A percentile compares a stretch with the other conserved stretches of the same genome.
Evolutionary conservation across 2,113 vertebrate species (phyloP).

Genomic region (Rhadina sibilatrix): DNA sequence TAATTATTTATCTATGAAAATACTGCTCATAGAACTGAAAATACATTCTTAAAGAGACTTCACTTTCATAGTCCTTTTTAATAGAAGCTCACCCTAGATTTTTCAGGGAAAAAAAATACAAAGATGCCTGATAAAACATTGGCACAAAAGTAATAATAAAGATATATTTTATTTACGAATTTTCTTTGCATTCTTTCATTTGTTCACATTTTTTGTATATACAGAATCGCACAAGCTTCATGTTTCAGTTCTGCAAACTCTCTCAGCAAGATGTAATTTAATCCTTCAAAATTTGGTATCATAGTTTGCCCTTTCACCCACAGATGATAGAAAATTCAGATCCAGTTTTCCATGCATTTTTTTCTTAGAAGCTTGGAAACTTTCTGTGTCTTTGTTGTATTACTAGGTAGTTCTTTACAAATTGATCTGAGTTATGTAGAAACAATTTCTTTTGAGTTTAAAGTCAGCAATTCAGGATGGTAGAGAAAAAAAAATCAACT

Average conservation of each 20-base stretch:
- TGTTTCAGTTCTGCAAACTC: not conserved
- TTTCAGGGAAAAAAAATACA: not conserved
- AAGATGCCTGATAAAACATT: not conserved
- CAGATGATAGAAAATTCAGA: not conserved
- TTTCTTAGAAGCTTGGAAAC: not conserved
- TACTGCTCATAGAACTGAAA: not conserved
- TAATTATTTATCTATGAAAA: not conserved
- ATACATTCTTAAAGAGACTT: not conserved
- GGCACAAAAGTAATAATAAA: not conserved
- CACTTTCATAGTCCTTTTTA: not conserved
- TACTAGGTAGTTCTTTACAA: not conserved
- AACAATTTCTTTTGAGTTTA: not conserved
- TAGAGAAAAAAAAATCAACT: not conserved
- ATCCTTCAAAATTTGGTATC: not conserved
- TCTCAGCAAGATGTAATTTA: not conserved
- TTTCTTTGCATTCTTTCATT: not conserved
- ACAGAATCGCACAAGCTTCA: rapidly evolving
- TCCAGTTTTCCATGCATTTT: not conserved
- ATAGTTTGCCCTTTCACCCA: not conserved
- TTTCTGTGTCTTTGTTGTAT: not conserved
- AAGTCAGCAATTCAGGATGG: not conserved
- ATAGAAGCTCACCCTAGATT: not conserved
- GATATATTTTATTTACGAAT: not conserved
- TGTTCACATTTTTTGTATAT: not conserved
- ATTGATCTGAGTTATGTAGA: not conserved